phyloP scores from a whole-genome alignment of 2,113 vertebrate species.

The Hydrochoerus hydrochaeris region DNA sequence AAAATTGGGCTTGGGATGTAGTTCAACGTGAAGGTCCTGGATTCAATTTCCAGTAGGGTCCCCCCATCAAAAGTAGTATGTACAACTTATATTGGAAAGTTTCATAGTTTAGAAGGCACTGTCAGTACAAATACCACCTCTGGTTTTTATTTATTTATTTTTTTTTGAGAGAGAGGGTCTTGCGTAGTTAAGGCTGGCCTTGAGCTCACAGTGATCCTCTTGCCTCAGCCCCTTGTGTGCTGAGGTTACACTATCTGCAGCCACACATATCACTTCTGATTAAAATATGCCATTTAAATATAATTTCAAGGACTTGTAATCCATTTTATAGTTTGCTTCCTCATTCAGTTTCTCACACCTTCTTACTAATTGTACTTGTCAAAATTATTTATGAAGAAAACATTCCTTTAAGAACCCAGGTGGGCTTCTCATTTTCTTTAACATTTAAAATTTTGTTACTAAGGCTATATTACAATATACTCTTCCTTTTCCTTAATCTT shows the following conservation, averaged over 20 bases:
- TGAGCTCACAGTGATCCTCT: not conserved
- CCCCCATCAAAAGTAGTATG: not conserved
- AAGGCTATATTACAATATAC: not conserved
- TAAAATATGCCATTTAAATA: not conserved
- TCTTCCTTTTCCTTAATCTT: not conserved
- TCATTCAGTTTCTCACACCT: not conserved
- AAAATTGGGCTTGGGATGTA: not conserved
- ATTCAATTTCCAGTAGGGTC: not conserved
- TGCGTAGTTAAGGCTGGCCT: not conserved
- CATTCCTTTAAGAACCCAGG: not conserved
- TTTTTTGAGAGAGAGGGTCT: not conserved
- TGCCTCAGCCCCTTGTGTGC: not conserved
- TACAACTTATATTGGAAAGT: not conserved
- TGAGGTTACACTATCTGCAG: not conserved
- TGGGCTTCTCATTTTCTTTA: not conserved
- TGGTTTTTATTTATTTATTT: not conserved
- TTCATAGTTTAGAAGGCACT: not conserved
- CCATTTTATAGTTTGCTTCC: not conserved
- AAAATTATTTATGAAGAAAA: not conserved
- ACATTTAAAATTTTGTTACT: not conserved
- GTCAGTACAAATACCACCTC: not conserved
- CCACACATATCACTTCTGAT: not conserved
- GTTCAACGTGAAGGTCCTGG: not conserved
- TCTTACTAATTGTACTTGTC: not conserved
- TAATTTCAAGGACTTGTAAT: not conserved